phyloP scores from a whole-genome alignment of 2,113 vertebrate species.

The Corydoras sp. region DNA sequence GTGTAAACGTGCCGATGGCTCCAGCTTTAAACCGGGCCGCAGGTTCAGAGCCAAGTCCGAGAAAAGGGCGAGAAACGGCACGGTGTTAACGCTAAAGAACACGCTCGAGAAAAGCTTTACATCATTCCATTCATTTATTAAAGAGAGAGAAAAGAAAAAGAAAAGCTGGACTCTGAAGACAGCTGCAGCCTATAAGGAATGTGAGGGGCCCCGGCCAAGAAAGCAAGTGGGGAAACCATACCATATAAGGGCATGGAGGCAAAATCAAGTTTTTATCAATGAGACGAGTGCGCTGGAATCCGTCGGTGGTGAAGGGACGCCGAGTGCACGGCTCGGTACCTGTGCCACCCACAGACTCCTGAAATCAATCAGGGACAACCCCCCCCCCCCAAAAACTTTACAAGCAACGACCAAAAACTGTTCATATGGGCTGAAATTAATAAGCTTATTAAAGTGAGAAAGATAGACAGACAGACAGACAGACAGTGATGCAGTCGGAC shows the following conservation, averaged over 20 bases:
- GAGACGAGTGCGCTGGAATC: conserved; percentile 65
- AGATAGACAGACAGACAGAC: too few relatives aligned
- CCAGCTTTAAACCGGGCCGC: not conserved
- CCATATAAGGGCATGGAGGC: conserved; percentile 98
- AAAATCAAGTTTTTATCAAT: conserved; percentile 95
- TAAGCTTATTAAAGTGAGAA: too few relatives aligned
- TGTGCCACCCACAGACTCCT: conserved; percentile 5
- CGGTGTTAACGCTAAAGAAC: conserved; percentile 23
- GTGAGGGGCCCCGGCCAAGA: conserved; percentile 82
- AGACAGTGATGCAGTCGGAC: too few relatives aligned
- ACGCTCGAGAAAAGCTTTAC: too few relatives aligned
- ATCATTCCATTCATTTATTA: conserved; percentile 53
- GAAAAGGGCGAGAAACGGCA: not conserved
- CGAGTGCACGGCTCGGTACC: too few relatives aligned
- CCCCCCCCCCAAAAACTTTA: too few relatives aligned
- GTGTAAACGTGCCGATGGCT: not conserved
- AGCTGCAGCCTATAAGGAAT: conserved; percentile 97
- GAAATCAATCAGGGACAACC: too few relatives aligned
- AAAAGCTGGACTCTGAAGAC: conserved; percentile 78
- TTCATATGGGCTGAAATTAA: too few relatives aligned
- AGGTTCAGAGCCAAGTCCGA: not conserved
- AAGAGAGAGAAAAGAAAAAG: conserved; percentile 39
- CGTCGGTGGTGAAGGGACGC: too few relatives aligned
- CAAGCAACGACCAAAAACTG: too few relatives aligned
- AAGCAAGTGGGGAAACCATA: conserved; percentile 83